Percentiles rank a stretch among this genome's conserved stretches.
These are phyloP conservation scores for Sorex fumeus DNA, from an alignment of 2,113 vertebrate genomes.

Conservation along the genomic window DNA sequence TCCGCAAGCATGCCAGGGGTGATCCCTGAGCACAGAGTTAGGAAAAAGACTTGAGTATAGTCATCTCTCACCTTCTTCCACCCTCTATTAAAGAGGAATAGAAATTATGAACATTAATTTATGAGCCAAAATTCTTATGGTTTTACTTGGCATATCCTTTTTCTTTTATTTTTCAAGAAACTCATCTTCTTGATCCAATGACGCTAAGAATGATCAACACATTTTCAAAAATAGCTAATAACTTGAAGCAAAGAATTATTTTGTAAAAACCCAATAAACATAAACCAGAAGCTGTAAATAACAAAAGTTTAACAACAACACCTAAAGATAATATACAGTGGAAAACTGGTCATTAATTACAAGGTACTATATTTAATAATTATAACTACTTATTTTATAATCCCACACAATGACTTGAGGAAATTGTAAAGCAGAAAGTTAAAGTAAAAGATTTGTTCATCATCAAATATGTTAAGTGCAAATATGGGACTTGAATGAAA, in stretches of 20 bases:
- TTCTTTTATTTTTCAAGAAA: neutral
- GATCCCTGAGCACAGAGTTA: no score
- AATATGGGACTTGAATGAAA: neutral
- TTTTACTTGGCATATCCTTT: neutral
- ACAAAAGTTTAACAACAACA: neutral
- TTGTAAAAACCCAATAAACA: neutral
- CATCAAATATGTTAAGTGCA: conserved; percentile 1
- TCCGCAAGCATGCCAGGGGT: no score
- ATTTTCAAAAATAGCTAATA: neutral
- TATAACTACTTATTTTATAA: neutral
- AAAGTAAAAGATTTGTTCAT: neutral
- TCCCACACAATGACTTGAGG: neutral
- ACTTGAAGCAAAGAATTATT: neutral
- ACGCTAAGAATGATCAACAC: conserved; percentile 32
- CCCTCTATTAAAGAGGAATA: neutral
- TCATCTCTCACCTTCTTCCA: no score
- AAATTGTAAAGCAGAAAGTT: neutral
- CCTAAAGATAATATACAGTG: neutral
- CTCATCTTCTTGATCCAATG: neutral
- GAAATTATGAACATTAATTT: neutral
- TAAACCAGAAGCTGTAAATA: neutral
- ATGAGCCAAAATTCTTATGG: neutral
- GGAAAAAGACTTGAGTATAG: no score
- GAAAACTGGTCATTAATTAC: neutral
- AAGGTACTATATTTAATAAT: neutral